Evolutionary conservation across 2,113 vertebrate genomes (phyloP).

Genomic region (Oreotrochilus melanogaster): DNA sequence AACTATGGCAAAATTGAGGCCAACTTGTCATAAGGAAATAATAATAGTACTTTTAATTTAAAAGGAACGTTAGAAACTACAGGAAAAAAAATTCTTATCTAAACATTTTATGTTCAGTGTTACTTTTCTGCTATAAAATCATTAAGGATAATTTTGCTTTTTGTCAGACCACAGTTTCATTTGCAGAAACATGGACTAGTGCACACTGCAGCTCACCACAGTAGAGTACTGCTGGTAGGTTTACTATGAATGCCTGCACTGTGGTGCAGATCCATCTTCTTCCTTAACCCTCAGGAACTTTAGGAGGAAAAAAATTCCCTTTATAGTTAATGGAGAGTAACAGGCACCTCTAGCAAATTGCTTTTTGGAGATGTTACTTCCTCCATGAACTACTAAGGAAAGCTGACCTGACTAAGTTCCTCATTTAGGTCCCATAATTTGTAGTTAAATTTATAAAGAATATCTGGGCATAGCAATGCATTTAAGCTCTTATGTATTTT

Average conservation of each 20-base stretch:
- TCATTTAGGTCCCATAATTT: conserved; percentile 5
- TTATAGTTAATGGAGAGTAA: background rate
- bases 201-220: background rate
- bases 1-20: background rate
- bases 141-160: background rate
- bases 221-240: background rate
- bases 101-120: background rate
- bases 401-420: background rate
- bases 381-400: background rate
- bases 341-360: background rate
- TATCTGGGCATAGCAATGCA: background rate
- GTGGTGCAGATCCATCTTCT: background rate
- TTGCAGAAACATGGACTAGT: background rate
- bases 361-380: conserved; percentile 1
- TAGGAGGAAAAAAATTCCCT: background rate
- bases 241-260: background rate
- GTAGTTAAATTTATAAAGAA: background rate
- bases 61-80: background rate
- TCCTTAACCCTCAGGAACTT: background rate
- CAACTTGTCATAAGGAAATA: background rate
- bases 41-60: background rate
- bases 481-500: background rate
- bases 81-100: background rate
- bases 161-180: background rate
- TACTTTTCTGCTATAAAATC: background rate